Conservation (phyloP, 2,113 vertebrate genomes). For the Vidua chalybeata region DNA sequence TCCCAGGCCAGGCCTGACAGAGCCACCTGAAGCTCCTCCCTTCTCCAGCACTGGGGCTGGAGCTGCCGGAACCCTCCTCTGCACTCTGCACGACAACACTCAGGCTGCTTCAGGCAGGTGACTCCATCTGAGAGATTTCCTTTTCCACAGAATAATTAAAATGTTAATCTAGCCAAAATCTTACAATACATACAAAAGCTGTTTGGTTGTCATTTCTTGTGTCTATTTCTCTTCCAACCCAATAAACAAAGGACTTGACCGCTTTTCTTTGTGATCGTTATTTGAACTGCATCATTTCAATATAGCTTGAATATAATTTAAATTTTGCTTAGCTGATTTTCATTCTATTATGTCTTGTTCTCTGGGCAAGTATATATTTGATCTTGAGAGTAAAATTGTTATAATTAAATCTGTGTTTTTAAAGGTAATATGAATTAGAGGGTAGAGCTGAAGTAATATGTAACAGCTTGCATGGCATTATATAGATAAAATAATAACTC, state of each 20-base stretch:
- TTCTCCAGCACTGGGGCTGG: not conserved
- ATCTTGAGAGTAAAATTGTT: slow-evolving; percentile 20
- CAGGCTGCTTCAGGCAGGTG: not conserved
- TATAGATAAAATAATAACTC: not conserved
- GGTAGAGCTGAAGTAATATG: not conserved
- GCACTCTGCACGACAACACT: not conserved
- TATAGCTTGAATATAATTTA: not conserved
- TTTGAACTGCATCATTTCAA: slow-evolving; percentile 11
- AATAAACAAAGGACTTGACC: not conserved
- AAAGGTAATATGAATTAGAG: slow-evolving; percentile 36
- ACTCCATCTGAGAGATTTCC: not conserved
- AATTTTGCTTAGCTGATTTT: slow-evolving; percentile 21
- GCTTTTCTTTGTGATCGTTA: not conserved
- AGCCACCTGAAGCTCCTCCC: not conserved
- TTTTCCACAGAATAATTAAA: not conserved
- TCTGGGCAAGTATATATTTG: slow-evolving; percentile 15
- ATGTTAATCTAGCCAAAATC: not conserved
- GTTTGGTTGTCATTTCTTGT: not conserved
- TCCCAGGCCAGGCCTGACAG: not conserved
- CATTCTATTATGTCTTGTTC: slow-evolving; percentile 42
- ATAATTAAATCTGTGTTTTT: slow-evolving; percentile 35
- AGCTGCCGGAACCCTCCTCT: not conserved
- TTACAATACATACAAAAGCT: not conserved
- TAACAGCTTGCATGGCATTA: not conserved
- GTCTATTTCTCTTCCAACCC: slow-evolving; percentile 2